phyloP scores from a whole-genome alignment of 2,113 vertebrate genomes.

The Fregata magnificens region DNA sequence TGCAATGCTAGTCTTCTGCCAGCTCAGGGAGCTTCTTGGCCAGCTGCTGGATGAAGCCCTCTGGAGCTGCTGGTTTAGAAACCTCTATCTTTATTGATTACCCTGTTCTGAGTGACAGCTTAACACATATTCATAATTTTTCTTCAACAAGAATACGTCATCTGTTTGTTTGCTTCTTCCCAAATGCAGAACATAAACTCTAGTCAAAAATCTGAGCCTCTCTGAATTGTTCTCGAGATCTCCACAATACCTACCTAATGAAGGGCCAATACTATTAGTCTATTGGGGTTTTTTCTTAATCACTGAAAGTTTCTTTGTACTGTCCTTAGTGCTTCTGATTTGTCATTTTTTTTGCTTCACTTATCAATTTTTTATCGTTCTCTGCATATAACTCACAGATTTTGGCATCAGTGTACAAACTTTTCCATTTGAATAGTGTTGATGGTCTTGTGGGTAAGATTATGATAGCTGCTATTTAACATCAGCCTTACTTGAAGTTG shows the following conservation, averaged over 20 bases:
- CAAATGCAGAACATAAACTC: neutral
- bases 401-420: neutral
- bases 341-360: neutral
- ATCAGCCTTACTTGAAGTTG: neutral
- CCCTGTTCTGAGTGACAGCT: neutral
- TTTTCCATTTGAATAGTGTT: neutral
- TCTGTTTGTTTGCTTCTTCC: neutral
- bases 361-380: neutral
- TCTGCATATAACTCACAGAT: neutral
- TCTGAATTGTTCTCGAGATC: neutral
- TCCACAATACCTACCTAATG: neutral
- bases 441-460: neutral
- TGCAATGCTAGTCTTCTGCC: neutral
- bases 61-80: neutral
- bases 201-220: neutral
- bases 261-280: rapidly evolving
- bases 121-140: neutral
- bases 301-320: neutral
- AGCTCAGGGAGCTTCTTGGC: neutral
- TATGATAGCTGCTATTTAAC: neutral
- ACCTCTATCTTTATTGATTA: neutral
- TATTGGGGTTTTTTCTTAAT: neutral
- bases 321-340: neutral
- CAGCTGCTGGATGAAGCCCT: neutral
- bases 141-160: neutral